These are phyloP conservation scores for Xiphophorus maculatus DNA, from an alignment of 2,113 vertebrate genomes.

Conservation along the genomic window DNA sequence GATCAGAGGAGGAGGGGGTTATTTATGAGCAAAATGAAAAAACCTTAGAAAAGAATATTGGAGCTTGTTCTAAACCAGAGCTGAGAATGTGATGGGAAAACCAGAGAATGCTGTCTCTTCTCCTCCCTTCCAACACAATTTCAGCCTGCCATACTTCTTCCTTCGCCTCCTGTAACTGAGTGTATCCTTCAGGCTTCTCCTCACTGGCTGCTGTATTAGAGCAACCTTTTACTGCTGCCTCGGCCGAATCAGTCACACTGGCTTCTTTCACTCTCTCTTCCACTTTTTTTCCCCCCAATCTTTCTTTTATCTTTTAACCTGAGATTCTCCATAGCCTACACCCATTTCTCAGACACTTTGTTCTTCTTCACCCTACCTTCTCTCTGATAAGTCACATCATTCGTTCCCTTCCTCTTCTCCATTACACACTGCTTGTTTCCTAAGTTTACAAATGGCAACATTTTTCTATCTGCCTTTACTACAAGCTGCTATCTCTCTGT, in stretches of 20 bases:
- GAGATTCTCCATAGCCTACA: slow-evolving; percentile 42
- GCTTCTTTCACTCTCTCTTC: slow-evolving; percentile 42
- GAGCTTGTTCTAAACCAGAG: slow-evolving; percentile 25
- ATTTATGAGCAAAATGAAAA: background rate
- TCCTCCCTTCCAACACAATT: slow-evolving; percentile 41
- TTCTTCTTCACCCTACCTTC: slow-evolving; percentile 38
- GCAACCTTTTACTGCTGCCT: slow-evolving; percentile 67
- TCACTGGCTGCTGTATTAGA: slow-evolving; percentile 63
- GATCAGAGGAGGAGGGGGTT: background rate
- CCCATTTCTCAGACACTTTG: slow-evolving; percentile 39
- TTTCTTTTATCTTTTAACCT: slow-evolving; percentile 18
- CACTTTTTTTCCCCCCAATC: background rate
- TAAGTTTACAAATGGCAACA: slow-evolving; percentile 38
- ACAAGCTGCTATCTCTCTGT: slow-evolving; percentile 46
- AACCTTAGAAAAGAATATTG: slow-evolving; percentile 1
- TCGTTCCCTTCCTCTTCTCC: slow-evolving; percentile 11
- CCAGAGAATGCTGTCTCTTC: slow-evolving; percentile 35
- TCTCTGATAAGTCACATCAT: slow-evolving; percentile 52
- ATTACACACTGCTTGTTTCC: slow-evolving; percentile 29
- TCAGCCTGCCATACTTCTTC: slow-evolving; percentile 38
- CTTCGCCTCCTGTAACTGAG: slow-evolving; percentile 51
- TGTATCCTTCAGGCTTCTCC: slow-evolving; percentile 70
- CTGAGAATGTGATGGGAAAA: slow-evolving; percentile 41
- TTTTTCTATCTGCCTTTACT: slow-evolving; percentile 46
- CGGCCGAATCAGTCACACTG: slow-evolving; percentile 67